These are phyloP conservation scores for Pungitius pungitius DNA, from an alignment of 2,113 vertebrate species.

Conservation along the genomic window DNA sequence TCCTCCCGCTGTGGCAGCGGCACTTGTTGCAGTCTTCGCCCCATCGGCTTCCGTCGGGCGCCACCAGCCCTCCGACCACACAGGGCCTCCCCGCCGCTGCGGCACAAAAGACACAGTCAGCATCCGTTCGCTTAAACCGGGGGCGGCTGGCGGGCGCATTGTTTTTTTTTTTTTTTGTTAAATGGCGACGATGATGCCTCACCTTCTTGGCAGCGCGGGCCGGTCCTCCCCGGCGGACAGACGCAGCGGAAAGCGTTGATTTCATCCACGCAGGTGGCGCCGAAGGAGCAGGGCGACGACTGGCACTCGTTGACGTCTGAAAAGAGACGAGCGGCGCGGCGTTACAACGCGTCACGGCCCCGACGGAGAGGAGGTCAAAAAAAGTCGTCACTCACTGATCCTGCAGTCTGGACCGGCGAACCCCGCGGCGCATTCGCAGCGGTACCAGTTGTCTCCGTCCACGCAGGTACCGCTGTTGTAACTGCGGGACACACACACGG, in stretches of 20 bases:
- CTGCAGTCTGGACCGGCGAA: slow-evolving; percentile 91
- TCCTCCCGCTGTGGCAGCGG: slow-evolving; percentile 85
- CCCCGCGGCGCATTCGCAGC: slow-evolving; percentile 90
- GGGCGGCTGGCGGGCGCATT: too few species aligned
- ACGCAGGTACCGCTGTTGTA: slow-evolving; percentile 88
- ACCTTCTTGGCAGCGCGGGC: slow-evolving; percentile 89
- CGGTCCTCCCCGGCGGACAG: slow-evolving; percentile 84
- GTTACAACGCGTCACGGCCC: too few species aligned
- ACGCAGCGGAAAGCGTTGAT: slow-evolving; percentile 89
- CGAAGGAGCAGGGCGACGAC: slow-evolving; percentile 89
- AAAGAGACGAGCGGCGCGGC: not conserved
- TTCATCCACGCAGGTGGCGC: slow-evolving; percentile 88
- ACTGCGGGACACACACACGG: slow-evolving; percentile 13
- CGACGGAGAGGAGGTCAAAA: not conserved
- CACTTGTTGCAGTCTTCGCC: slow-evolving; percentile 89
- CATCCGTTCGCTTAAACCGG: too few species aligned
- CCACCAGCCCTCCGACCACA: not conserved
- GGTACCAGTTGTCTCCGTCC: slow-evolving; percentile 93
- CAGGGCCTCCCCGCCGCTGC: slow-evolving; percentile 28
- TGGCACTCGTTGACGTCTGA: slow-evolving; percentile 93
- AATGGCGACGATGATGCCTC: not conserved
- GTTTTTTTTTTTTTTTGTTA: too few species aligned
- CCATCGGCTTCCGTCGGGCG: slow-evolving; percentile 85
- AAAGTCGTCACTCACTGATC: slow-evolving; percentile 86
- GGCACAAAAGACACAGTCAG: not conserved